phyloP scores from a whole-genome alignment of 2,113 vertebrate genomes.

The Panthera uncia region DNA sequence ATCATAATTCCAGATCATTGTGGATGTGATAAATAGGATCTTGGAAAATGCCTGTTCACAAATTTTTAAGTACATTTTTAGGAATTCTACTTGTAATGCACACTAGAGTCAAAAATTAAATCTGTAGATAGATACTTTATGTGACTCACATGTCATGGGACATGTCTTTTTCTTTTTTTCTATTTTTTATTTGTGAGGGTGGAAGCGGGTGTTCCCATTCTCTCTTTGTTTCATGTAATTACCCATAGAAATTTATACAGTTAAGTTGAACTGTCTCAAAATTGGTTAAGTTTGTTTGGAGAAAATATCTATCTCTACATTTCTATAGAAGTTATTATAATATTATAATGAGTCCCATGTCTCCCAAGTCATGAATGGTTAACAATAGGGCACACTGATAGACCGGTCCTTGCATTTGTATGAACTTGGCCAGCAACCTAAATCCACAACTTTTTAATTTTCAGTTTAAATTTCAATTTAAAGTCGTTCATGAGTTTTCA shows the following conservation, averaged over 20 bases:
- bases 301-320: not conserved
- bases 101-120: slow-evolving; percentile 33
- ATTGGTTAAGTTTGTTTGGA: slow-evolving; percentile 8
- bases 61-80: not conserved
- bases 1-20: not conserved
- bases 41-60: not conserved
- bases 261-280: not conserved
- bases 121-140: slow-evolving; percentile 9
- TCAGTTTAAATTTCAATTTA: slow-evolving; percentile 25
- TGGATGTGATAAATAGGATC: not conserved
- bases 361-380: not conserved
- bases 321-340: not conserved
- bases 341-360: not conserved
- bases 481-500: not conserved
- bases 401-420: not conserved
- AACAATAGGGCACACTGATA: not conserved
- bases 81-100: slow-evolving; percentile 33
- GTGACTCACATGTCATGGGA: not conserved
- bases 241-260: not conserved
- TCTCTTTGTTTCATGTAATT: slow-evolving; percentile 37
- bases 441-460: not conserved
- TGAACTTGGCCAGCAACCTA: not conserved
- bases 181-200: not conserved
- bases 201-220: not conserved
- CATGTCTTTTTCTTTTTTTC: not conserved